These are phyloP conservation scores for Epirrhoe alternata DNA, from an alignment of 2,888 invertebrate genomes.

Conservation along the genomic window DNA sequence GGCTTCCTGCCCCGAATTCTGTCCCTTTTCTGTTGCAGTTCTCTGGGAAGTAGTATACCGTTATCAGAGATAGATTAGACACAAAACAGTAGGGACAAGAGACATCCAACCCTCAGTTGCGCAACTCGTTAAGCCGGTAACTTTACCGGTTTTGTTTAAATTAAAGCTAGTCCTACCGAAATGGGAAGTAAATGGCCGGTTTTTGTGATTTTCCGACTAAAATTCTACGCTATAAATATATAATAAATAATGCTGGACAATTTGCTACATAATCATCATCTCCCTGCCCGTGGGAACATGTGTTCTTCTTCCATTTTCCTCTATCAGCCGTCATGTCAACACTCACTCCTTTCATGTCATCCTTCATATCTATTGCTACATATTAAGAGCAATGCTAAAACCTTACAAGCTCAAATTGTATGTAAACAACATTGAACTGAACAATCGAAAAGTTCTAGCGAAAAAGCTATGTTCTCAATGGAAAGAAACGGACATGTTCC, in stretches of 20 bases:
- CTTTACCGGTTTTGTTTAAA: slow-evolving; percentile 66
- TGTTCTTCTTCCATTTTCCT: no score
- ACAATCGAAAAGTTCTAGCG: not conserved
- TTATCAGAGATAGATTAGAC: slow-evolving; percentile 56
- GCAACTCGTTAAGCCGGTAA: slow-evolving; percentile 60
- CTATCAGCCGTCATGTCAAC: no score
- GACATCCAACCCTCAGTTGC: slow-evolving; percentile 39
- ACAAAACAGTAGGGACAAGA: slow-evolving; percentile 53
- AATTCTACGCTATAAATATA: no score
- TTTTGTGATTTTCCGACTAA: slow-evolving; percentile 16
- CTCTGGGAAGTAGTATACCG: slow-evolving; percentile 12
- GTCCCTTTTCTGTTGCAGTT: slow-evolving; percentile 28
- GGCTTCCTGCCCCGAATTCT: slow-evolving; percentile 15
- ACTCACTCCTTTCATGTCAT: no score
- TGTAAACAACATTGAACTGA: not conserved
- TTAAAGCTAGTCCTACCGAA: slow-evolving; percentile 51
- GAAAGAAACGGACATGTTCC: not conserved
- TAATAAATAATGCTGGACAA: no score
- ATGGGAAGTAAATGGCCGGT: slow-evolving; percentile 19
- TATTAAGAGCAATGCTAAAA: no score
- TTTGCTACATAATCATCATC: no score
- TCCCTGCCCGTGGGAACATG: no score
- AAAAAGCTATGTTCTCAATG: not conserved
- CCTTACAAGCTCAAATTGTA: not conserved
- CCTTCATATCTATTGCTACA: no score